Percentiles rank a stretch among this genome's conserved stretches.
These are phyloP conservation scores for Pterobdella sp. DNA, from an alignment of 2,888 invertebrate genomes.

Conservation along the genomic window DNA sequence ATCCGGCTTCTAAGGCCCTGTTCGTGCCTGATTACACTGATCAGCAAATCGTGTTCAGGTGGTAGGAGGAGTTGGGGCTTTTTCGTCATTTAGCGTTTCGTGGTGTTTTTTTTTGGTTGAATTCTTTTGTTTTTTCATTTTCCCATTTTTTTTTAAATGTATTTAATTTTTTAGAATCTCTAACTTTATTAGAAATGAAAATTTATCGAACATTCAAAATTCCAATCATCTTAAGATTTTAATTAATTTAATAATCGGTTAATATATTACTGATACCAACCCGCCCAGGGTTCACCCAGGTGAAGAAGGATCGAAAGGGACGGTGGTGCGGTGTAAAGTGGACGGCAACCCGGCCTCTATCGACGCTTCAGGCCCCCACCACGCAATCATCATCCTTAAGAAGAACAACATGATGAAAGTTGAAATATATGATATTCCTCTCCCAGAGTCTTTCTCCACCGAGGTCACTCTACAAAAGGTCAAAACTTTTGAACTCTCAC, in stretches of 20 bases:
- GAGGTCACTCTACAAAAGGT: background rate
- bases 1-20: background rate
- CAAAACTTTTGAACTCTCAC: background rate
- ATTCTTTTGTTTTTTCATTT: no score
- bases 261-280: no score
- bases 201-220: no score
- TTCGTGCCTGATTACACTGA: background rate
- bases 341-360: conserved; percentile 1
- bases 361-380: background rate
- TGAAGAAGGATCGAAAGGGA: background rate
- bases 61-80: no score
- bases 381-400: background rate
- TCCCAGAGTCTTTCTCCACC: background rate
- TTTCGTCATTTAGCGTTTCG: no score
- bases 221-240: no score
- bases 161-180: no score
- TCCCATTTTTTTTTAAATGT: no score
- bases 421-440: background rate
- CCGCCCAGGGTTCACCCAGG: background rate
- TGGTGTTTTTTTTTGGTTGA: no score
- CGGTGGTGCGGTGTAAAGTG: background rate
- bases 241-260: no score
- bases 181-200: no score
- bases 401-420: background rate
- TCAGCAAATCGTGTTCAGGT: background rate